These are phyloP conservation scores for Muscidifurax raptorellus DNA, from an alignment of 1,140 invertebrate species.

Conservation along the genomic window DNA sequence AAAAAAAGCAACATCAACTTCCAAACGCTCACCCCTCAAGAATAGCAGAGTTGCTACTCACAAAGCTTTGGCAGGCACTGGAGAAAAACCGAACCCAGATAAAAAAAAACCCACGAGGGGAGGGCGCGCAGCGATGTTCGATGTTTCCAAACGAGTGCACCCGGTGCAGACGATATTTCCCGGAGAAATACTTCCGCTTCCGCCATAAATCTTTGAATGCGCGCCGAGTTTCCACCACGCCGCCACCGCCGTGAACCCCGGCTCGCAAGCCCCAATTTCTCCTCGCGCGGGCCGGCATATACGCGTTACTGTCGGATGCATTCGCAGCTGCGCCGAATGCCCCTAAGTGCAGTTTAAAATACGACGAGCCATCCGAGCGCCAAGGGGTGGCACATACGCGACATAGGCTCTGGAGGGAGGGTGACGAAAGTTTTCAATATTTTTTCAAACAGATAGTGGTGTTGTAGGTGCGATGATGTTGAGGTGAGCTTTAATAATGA, in stretches of 20 bases:
- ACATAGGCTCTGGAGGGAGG: neutral
- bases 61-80: slow-evolving; percentile 13
- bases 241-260: neutral
- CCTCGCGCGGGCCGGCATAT: slow-evolving; percentile 24
- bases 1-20: neutral
- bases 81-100: slow-evolving; percentile 12
- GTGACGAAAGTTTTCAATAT: neutral
- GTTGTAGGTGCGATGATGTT: neutral
- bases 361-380: neutral
- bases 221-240: slow-evolving; percentile 58
- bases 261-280: slow-evolving; percentile 32
- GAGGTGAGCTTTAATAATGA: too few species aligned
- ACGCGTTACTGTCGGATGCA: slow-evolving; percentile 63
- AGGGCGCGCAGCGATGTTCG: slow-evolving; percentile 63
- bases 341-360: slow-evolving; percentile 54
- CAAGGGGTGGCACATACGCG: neutral
- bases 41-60: slow-evolving; percentile 31
- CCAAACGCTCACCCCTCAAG: neutral
- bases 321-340: slow-evolving; percentile 57
- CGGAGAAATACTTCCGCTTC: slow-evolving; percentile 69
- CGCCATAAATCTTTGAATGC: slow-evolving; percentile 66
- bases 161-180: slow-evolving; percentile 67
- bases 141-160: slow-evolving; percentile 69
- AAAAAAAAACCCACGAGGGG: slow-evolving; percentile 20
- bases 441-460: neutral